These are phyloP conservation scores for Aphidius colemani DNA, from an alignment of 2,888 invertebrate genomes.

Conservation along the genomic window DNA sequence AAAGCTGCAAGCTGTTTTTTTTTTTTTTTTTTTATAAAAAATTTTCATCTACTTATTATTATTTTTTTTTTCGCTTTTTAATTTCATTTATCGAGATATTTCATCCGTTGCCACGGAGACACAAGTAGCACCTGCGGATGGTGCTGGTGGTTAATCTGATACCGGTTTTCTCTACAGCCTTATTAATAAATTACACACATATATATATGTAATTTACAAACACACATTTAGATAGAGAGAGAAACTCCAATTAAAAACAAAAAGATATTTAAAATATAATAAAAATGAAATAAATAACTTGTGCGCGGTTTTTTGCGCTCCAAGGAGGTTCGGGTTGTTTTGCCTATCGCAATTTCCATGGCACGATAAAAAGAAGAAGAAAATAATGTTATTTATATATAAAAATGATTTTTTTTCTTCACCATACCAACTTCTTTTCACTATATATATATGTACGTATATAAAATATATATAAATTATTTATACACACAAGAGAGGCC, in stretches of 20 bases:
- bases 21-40: background rate
- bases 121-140: slow-evolving; percentile 35
- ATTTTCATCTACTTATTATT: background rate
- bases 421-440: slow-evolving; percentile 1
- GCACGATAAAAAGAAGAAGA: background rate
- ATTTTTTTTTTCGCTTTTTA: background rate
- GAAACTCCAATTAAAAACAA: background rate
- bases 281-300: background rate
- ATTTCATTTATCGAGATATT: slow-evolving; percentile 6
- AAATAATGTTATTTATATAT: background rate
- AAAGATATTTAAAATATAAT: slow-evolving; percentile 1
- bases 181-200: slow-evolving; percentile 51
- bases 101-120: slow-evolving; percentile 22
- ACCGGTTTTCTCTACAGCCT: slow-evolving; percentile 42
- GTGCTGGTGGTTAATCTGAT: slow-evolving; percentile 35
- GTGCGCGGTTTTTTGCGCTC: slow-evolving; percentile 23
- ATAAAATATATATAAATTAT: slow-evolving; percentile 8
- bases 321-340: slow-evolving; percentile 46
- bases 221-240: slow-evolving; percentile 9
- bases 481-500: slow-evolving; percentile 1
- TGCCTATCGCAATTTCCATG: slow-evolving; percentile 27
- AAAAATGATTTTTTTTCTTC: background rate
- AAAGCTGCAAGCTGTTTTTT: background rate
- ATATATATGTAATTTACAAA: slow-evolving; percentile 12
- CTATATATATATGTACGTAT: background rate